Conservation (phyloP, 2,888 invertebrate species). For the Zelleria hepariella region DNA sequence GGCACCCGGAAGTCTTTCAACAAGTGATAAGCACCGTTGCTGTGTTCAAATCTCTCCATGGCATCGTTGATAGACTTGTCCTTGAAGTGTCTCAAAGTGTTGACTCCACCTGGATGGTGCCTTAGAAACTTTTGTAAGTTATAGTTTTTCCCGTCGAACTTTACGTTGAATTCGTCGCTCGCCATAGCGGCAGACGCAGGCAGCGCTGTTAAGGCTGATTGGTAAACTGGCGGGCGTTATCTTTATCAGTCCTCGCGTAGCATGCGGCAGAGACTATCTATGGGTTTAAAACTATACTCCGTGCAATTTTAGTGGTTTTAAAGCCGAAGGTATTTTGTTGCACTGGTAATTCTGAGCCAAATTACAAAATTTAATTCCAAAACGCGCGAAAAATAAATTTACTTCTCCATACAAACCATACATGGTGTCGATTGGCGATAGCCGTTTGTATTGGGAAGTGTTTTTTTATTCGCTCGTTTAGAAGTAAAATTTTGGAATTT, state of each 20-base stretch:
- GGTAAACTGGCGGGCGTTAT: not conserved
- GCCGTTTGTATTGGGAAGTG: no score
- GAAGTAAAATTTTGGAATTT: no score
- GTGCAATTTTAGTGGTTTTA: no score
- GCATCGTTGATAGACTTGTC: slow-evolving; percentile 67
- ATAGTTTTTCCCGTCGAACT: slow-evolving; percentile 67
- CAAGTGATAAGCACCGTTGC: slow-evolving; percentile 75
- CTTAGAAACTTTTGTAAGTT: slow-evolving; percentile 76
- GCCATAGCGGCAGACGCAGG: slow-evolving; percentile 23
- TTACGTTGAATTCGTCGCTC: slow-evolving; percentile 37
- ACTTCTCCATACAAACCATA: no score
- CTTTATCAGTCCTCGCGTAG: not conserved
- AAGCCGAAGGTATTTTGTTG: no score
- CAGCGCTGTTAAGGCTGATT: not conserved
- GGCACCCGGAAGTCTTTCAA: slow-evolving; percentile 72
- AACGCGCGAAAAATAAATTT: no score
- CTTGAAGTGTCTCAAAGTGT: slow-evolving; percentile 72
- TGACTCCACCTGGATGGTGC: slow-evolving; percentile 82
- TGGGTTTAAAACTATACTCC: no score
- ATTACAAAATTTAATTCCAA: no score
- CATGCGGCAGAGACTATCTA: not conserved
- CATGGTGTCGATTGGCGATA: no score
- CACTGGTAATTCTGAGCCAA: no score
- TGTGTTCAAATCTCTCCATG: slow-evolving; percentile 73
- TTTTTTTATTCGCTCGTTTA: no score